phyloP scores from a whole-genome alignment of 30 jellyfish, hydroid and myxozoan genomes.

The Rhopilema esculentum region DNA sequence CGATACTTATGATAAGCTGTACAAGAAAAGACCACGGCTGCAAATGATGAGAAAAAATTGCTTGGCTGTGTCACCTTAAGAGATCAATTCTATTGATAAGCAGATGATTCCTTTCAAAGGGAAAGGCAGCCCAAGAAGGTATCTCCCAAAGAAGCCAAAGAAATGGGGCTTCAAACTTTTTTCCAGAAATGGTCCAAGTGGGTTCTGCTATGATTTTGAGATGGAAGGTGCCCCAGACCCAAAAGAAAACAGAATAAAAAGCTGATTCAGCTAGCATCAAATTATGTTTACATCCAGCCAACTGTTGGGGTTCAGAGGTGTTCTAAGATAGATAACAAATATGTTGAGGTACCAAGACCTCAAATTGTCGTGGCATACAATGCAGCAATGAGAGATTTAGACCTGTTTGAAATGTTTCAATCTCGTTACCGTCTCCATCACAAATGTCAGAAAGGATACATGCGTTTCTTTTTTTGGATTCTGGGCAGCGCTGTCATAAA shows the following conservation, averaged over 20 bases:
- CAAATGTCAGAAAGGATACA: slow-evolving; percentile 43
- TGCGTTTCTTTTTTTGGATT: slow-evolving; percentile 25
- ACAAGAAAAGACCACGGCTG: slow-evolving; percentile 39
- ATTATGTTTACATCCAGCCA: slow-evolving; percentile 45
- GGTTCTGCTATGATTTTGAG: slow-evolving; percentile 62
- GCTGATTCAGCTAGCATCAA: slow-evolving; percentile 57
- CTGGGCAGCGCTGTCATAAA: slow-evolving; percentile 40
- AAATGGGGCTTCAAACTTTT: slow-evolving; percentile 58
- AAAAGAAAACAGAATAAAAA: slow-evolving; percentile 4
- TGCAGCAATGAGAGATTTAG: slow-evolving; percentile 61
- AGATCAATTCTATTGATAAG: slow-evolving; percentile 51
- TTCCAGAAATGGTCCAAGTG: slow-evolving; percentile 42
- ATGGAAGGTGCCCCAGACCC: slow-evolving; percentile 71
- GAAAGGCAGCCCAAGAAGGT: slow-evolving; percentile 37
- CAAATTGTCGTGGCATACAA: slow-evolving; percentile 35
- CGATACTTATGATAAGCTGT: slow-evolving; percentile 20
- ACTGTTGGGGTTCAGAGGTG: slow-evolving; percentile 49
- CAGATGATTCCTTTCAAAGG: slow-evolving; percentile 72
- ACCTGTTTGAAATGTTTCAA: slow-evolving; percentile 60
- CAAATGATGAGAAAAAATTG: slow-evolving; percentile 52
- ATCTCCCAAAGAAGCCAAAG: slow-evolving; percentile 60
- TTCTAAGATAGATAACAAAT: slow-evolving; percentile 11
- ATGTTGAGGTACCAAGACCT: slow-evolving; percentile 48
- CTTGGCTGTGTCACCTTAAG: slow-evolving; percentile 34
- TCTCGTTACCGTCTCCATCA: slow-evolving; percentile 60